Percentiles rank a stretch among this genome's conserved stretches.
Evolutionary conservation across 2,888 invertebrate genomes (phyloP).

Genomic region (Conomelus anceps): DNA sequence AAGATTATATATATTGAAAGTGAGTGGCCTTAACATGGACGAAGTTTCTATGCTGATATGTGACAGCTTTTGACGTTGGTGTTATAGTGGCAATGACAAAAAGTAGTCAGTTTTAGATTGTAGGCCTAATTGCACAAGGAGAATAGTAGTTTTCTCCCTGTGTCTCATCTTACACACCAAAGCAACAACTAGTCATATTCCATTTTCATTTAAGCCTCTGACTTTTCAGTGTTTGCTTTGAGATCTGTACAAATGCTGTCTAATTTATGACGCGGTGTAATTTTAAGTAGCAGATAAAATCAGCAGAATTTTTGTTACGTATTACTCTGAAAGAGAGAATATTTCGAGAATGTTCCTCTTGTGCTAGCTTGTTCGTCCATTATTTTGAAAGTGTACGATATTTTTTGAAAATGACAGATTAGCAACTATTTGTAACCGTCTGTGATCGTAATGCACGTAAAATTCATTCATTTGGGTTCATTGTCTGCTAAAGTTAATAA

Average conservation of each 20-base stretch:
- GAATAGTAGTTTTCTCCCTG: background rate
- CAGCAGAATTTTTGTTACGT: no score
- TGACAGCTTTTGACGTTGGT: background rate
- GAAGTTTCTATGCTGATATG: background rate
- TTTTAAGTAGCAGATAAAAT: background rate
- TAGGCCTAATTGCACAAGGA: background rate
- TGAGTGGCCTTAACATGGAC: background rate
- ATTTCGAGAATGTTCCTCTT: background rate
- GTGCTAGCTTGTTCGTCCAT: background rate
- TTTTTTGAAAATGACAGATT: background rate
- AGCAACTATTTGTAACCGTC: background rate
- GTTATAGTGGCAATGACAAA: background rate
- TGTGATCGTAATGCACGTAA: background rate
- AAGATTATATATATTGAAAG: background rate
- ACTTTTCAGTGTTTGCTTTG: background rate
- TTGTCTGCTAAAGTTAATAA: background rate
- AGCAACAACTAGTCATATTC: background rate
- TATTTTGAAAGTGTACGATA: background rate
- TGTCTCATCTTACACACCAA: background rate
- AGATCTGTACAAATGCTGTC: background rate
- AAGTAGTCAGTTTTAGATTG: background rate
- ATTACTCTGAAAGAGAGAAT: background rate
- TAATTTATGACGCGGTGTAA: background rate
- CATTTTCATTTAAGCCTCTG: background rate
- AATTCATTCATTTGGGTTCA: background rate